phyloP scores from a whole-genome alignment of 2,888 invertebrate species.

The Doris montereyensis region DNA sequence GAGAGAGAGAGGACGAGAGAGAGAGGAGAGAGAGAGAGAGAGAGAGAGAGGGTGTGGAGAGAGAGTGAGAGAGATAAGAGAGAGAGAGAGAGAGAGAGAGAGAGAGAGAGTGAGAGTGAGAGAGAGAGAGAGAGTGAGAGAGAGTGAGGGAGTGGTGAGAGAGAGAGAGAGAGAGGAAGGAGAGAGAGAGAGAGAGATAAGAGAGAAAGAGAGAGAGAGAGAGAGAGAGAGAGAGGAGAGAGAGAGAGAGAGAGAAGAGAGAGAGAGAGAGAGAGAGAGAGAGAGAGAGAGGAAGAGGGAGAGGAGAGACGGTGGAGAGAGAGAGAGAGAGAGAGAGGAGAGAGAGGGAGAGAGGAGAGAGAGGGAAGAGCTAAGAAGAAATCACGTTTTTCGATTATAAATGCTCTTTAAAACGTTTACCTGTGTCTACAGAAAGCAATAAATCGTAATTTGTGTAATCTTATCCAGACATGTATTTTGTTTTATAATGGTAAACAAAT shows the following conservation, averaged over 20 bases:
- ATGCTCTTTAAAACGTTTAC: too few relatives aligned
- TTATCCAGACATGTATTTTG: too few relatives aligned
- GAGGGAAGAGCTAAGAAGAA: not conserved
- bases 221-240: not conserved
- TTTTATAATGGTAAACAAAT: too few relatives aligned
- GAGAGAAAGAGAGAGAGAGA: not conserved
- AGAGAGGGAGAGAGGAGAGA: not conserved
- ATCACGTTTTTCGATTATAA: too few relatives aligned
- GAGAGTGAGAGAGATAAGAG: not conserved
- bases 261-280: too few relatives aligned
- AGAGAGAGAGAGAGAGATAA: too few relatives aligned
- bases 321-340: not conserved
- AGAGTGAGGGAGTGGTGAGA: not conserved
- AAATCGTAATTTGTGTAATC: too few relatives aligned
- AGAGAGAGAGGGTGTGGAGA: slow-evolving; percentile 1
- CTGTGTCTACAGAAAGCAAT: too few relatives aligned
- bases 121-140: not conserved
- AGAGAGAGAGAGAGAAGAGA: not conserved
- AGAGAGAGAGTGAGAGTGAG: not conserved
- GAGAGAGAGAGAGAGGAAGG: not conserved
- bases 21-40: not conserved
- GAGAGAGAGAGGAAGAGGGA: not conserved
- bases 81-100: not conserved
- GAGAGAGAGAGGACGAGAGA: not conserved
- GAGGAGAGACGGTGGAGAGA: not conserved